Evolutionary conservation across 53 echinoderm and acorn worm genomes (phyloP).

Genomic region (Pentamera pediparva): DNA sequence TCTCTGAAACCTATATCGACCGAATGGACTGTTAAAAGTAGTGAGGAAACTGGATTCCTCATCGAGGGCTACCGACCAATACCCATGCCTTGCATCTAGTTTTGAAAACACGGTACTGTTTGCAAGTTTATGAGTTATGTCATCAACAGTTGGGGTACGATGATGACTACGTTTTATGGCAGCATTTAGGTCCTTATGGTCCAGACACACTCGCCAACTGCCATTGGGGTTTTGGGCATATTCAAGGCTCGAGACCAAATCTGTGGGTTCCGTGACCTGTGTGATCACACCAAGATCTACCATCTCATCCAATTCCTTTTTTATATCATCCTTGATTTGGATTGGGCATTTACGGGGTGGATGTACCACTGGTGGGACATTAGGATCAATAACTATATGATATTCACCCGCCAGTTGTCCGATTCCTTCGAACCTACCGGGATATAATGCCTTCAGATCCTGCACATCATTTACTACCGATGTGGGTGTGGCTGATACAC

Average conservation of each 20-base stretch:
- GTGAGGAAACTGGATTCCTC: slow-evolving; percentile 40
- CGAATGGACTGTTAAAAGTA: slow-evolving; percentile 69
- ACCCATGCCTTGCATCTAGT: slow-evolving; percentile 61
- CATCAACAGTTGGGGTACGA: slow-evolving; percentile 50
- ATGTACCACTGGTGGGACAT: too few relatives aligned
- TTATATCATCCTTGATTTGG: too few relatives aligned
- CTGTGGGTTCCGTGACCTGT: slow-evolving; percentile 33
- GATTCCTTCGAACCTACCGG: too few relatives aligned
- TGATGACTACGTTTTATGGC: slow-evolving; percentile 54
- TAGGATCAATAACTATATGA: too few relatives aligned
- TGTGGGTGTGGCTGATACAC: too few relatives aligned
- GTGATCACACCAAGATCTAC: not conserved
- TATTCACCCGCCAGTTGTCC: not conserved
- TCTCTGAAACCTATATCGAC: slow-evolving; percentile 50
- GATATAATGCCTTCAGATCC: not conserved
- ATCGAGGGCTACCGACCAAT: slow-evolving; percentile 44
- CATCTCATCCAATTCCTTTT: too few relatives aligned
- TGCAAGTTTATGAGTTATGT: slow-evolving; percentile 45
- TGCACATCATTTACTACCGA: not conserved
- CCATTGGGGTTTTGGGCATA: slow-evolving; percentile 29
- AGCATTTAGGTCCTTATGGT: slow-evolving; percentile 58
- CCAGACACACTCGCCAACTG: slow-evolving; percentile 47
- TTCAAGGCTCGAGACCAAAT: slow-evolving; percentile 28
- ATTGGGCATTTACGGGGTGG: too few relatives aligned
- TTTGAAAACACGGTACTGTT: slow-evolving; percentile 44